These are phyloP conservation scores for Hetaerina titia DNA, from an alignment of 2,888 invertebrate genomes.

Conservation along the genomic window DNA sequence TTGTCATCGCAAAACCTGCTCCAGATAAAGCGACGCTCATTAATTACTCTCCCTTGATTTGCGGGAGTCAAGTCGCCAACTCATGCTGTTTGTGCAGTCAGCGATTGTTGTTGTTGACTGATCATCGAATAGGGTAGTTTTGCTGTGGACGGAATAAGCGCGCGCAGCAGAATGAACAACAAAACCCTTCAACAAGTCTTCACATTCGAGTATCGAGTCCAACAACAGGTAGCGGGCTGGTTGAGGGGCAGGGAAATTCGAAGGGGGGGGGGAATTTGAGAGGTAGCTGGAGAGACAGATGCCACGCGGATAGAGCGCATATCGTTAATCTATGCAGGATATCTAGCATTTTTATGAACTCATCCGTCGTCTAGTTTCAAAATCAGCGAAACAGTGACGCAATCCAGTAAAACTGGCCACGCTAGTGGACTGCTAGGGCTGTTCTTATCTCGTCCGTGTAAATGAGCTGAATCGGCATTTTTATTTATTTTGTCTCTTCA, in stretches of 20 bases:
- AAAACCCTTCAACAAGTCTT: too few species aligned
- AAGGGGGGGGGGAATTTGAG: neutral
- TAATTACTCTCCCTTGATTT: neutral
- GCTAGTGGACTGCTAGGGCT: neutral
- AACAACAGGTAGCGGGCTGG: neutral
- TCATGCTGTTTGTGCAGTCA: neutral
- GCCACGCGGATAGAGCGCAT: neutral
- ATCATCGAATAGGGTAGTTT: neutral
- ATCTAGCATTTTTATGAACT: neutral
- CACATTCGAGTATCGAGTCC: too few species aligned
- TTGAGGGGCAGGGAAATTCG: neutral
- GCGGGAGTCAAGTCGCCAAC: neutral
- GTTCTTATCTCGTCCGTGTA: neutral
- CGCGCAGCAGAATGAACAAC: too few species aligned
- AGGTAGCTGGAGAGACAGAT: neutral
- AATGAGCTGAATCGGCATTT: neutral
- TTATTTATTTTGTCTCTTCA: neutral
- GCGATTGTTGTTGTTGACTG: neutral
- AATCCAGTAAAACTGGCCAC: neutral
- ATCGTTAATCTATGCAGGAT: neutral
- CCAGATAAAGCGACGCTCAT: neutral
- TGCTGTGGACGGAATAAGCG: too few species aligned
- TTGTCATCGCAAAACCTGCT: slow-evolving; percentile 27
- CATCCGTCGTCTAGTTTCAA: neutral
- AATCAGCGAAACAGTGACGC: neutral